A percentile compares a stretch with the other conserved stretches of the same genome.
phyloP scores from a whole-genome alignment of 2,113 vertebrate species.

The Anguilla japonica region DNA sequence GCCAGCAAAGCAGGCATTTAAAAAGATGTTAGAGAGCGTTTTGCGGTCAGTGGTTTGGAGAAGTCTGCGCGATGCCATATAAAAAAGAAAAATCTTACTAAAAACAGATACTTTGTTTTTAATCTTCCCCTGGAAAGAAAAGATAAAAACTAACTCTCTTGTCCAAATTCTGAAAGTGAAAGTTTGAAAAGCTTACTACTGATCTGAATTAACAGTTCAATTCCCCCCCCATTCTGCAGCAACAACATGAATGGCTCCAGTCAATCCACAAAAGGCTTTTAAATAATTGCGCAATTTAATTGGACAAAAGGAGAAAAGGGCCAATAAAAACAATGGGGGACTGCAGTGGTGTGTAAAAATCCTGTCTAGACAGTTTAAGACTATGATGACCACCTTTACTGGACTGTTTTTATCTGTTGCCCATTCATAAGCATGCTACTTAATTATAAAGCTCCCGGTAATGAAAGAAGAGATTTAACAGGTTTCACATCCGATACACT shows the following conservation, averaged over 20 bases:
- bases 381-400: conserved; percentile 19
- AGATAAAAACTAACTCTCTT: neutral
- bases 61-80: neutral
- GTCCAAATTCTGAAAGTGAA: neutral
- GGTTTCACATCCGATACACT: neutral
- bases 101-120: neutral
- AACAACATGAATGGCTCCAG: conserved; percentile 22
- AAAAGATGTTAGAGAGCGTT: neutral
- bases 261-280: conserved; percentile 11
- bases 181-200: neutral
- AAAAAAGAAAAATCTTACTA: neutral
- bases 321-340: conserved; percentile 22
- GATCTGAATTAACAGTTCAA: neutral
- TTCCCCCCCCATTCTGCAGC: neutral
- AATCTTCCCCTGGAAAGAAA: neutral
- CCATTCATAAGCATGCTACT: conserved; percentile 17
- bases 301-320: conserved; percentile 12
- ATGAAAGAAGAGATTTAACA: neutral
- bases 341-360: conserved; percentile 34
- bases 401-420: conserved; percentile 13
- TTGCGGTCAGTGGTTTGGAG: conserved; percentile 4
- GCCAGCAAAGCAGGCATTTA: neutral
- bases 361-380: conserved; percentile 39
- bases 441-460: conserved; percentile 4
- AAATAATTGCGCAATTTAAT: conserved; percentile 24